A percentile compares a stretch with the other conserved stretches of the same genome.
Evolutionary conservation across 30 jellyfish, hydroid and myxozoan genomes (phyloP).

Genomic region (Pseudorhiza aurosa): DNA sequence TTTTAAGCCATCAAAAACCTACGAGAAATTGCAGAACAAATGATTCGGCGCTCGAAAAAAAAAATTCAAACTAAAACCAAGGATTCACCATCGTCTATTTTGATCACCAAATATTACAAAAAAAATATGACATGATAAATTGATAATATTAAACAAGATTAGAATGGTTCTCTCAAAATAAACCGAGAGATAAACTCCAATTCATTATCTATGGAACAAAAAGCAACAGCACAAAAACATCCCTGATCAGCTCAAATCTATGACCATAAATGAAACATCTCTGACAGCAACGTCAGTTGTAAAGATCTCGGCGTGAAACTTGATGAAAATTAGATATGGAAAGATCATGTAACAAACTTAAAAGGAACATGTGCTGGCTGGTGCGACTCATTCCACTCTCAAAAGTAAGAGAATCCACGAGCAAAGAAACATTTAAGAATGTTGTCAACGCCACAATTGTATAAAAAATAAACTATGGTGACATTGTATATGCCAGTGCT

Average conservation of each 20-base stretch:
- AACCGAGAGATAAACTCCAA: background rate
- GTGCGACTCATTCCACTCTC: conserved; percentile 1
- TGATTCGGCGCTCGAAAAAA: no score
- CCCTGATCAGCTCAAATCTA: conserved; percentile 20
- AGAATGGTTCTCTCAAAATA: background rate
- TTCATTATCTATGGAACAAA: no score
- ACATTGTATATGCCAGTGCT: no score
- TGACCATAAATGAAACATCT: conserved; percentile 1
- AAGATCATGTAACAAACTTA: conserved; percentile 10
- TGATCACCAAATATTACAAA: no score
- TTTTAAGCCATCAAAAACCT: conserved; percentile 82
- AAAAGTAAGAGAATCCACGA: background rate
- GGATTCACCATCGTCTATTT: no score
- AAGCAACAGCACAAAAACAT: background rate
- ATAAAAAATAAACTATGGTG: background rate
- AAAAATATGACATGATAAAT: no score
- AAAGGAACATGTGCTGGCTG: background rate
- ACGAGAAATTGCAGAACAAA: background rate
- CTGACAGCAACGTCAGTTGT: no score
- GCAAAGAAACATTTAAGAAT: conserved; percentile 1
- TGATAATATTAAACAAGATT: background rate
- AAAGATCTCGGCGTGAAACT: conserved; percentile 7
- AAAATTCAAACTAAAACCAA: no score
- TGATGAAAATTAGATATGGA: background rate
- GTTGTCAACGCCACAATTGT: background rate